Conservation (phyloP, 2,888 invertebrate genomes). For the Dendrolimus houi region DNA sequence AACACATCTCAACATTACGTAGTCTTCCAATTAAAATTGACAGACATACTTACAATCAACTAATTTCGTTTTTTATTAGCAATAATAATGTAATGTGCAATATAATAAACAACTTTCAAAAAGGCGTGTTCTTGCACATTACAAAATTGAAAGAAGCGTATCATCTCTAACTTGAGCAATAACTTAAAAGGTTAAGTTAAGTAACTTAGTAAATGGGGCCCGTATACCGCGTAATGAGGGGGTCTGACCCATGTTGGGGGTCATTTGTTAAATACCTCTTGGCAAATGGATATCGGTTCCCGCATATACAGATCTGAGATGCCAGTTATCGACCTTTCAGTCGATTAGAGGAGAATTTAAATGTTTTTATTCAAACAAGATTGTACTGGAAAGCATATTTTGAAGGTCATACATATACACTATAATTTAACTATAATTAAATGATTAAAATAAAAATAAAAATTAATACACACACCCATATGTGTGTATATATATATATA, state of each 20-base stretch:
- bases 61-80: not conserved
- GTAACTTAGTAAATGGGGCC: constrained; percentile 2
- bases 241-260: not conserved
- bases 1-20: too few relatives aligned
- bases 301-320: too few relatives aligned
- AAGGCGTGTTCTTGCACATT: not conserved
- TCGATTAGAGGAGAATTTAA: too few relatives aligned
- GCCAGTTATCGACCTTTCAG: too few relatives aligned
- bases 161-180: constrained; percentile 5
- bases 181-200: constrained; percentile 4
- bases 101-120: not conserved
- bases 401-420: too few relatives aligned
- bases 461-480: too few relatives aligned
- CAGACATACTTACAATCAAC: not conserved
- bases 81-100: not conserved
- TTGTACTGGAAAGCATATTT: too few relatives aligned
- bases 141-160: constrained; percentile 5
- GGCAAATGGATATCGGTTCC: too few relatives aligned
- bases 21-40: not conserved
- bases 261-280: not conserved
- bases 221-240: constrained; percentile 1
- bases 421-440: too few relatives aligned
- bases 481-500: too few relatives aligned
- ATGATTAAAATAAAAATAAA: too few relatives aligned
- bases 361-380: too few relatives aligned